Evolutionary conservation across 2,888 invertebrate genomes (phyloP).

Genomic region (Pogonocherus hispidulus): DNA sequence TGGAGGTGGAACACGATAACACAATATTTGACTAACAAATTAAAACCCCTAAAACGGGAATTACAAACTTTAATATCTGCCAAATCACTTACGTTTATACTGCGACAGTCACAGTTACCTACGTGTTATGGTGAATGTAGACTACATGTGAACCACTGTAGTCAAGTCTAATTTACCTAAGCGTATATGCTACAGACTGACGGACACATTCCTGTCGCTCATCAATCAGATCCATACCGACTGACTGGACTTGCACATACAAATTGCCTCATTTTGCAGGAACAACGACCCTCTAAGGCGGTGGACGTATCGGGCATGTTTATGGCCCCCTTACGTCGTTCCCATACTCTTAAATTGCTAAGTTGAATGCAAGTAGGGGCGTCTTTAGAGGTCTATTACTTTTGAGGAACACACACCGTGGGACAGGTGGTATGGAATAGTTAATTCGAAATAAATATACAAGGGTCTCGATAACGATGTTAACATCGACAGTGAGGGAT

Average conservation of each 20-base stretch:
- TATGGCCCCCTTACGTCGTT: slow-evolving; percentile 18
- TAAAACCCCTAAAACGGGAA: no score
- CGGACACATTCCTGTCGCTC: slow-evolving; percentile 10
- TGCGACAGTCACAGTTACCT: no score
- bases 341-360: slow-evolving; percentile 10
- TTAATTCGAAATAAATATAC: background rate
- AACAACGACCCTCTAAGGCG: slow-evolving; percentile 24
- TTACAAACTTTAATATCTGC: no score
- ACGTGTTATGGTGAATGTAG: no score
- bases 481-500: no score
- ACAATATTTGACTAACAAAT: no score
- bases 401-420: slow-evolving; percentile 6
- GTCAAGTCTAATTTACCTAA: no score
- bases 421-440: slow-evolving; percentile 2
- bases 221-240: slow-evolving; percentile 26
- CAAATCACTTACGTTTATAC: no score
- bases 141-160: no score
- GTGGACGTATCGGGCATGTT: slow-evolving; percentile 19
- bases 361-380: slow-evolving; percentile 4
- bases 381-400: background rate
- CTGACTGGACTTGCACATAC: slow-evolving; percentile 22
- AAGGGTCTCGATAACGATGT: no score
- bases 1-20: no score
- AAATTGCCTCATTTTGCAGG: slow-evolving; percentile 26
- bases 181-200: slow-evolving; percentile 2